These are phyloP conservation scores for Catostylus mosaicus DNA, from an alignment of 30 jellyfish, hydroid and myxozoan species.

Conservation along the genomic window DNA sequence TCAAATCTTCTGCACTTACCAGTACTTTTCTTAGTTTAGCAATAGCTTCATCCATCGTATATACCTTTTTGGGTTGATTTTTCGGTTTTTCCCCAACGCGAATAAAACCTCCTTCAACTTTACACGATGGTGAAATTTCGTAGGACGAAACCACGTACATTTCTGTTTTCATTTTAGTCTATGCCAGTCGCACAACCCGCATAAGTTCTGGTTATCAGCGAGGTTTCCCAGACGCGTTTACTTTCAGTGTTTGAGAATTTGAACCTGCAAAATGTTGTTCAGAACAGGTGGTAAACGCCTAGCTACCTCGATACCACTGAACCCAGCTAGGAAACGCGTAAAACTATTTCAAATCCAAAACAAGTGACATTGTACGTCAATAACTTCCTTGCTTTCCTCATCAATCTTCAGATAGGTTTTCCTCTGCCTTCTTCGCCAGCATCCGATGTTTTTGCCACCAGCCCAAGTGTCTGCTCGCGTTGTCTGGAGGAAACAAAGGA, in stretches of 20 bases:
- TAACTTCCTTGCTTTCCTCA: background rate
- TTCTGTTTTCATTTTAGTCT: slow-evolving; percentile 28
- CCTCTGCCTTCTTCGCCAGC: background rate
- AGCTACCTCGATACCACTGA: background rate
- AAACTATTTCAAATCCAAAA: slow-evolving; percentile 10
- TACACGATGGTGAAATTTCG: slow-evolving; percentile 24
- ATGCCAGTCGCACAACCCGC: too few species aligned
- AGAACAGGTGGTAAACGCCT: slow-evolving; percentile 7
- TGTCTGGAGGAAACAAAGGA: background rate
- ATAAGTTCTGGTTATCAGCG: too few species aligned
- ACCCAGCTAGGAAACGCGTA: slow-evolving; percentile 6
- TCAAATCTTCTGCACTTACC: slow-evolving; percentile 13
- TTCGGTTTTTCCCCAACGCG: slow-evolving; percentile 6
- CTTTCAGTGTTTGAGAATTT: slow-evolving; percentile 10
- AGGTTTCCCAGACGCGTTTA: background rate
- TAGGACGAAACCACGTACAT: slow-evolving; percentile 39
- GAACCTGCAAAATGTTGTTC: slow-evolving; percentile 6
- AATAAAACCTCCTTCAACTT: slow-evolving; percentile 20
- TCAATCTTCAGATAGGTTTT: background rate
- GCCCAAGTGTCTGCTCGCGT: background rate
- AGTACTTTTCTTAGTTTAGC: slow-evolving; percentile 24
- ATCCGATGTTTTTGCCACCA: background rate
- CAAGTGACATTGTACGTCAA: background rate
- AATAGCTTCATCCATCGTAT: slow-evolving; percentile 53
- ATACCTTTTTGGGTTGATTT: slow-evolving; percentile 8